Evolutionary conservation across 2,888 invertebrate genomes (phyloP), one percentile per base, ranked within the genome.

Genomic region (Pteria penguin): DNA sequence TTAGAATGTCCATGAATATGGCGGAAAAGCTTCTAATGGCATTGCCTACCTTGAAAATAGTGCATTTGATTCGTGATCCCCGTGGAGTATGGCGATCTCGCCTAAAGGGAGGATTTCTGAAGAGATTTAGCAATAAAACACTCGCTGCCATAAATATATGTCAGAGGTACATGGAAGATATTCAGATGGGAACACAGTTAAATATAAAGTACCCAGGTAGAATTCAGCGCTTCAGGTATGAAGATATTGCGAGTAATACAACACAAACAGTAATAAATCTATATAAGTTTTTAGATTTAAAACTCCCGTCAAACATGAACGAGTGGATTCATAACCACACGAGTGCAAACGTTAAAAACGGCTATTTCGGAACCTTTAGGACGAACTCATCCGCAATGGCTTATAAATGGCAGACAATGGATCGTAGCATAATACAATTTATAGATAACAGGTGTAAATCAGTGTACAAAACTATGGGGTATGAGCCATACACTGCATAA

Each of bases 11-110:
- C 11, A 68, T 79, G 74, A 36, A 60, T 24, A 26, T 62, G 5
- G 69, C 55, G 11, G 68, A 74, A 33, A 63, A 52, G 24, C 32
- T 79, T 8, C 33, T 79, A 54, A 27, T 45, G 31, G 60, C 33
- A 29, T 65, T 67, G 62, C 74, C 74, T 8, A 60, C 67, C 29
- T 26, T 79, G 26, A 79, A 79, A 36, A 61, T 79, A 8, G 68
- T 79, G 22, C 76, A 76, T 58, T 57, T 79, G 14, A 67, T 79
- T 8, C 75, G 79, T 8, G 79, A 79, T 52, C 79, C 79, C 67
- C 58, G 79, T n/a, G 79, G 74, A 32, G 68, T 76, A 71, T 72
- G 73, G 26, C 27, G 71, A 18, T 79, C 79, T 22, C 26, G 72
- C 8, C 63, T 58, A 45, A 55, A 57, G 24, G 72, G 72, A 24